Conservation (phyloP, 2,113 vertebrate species). For the Collichthys lucidus region DNA sequence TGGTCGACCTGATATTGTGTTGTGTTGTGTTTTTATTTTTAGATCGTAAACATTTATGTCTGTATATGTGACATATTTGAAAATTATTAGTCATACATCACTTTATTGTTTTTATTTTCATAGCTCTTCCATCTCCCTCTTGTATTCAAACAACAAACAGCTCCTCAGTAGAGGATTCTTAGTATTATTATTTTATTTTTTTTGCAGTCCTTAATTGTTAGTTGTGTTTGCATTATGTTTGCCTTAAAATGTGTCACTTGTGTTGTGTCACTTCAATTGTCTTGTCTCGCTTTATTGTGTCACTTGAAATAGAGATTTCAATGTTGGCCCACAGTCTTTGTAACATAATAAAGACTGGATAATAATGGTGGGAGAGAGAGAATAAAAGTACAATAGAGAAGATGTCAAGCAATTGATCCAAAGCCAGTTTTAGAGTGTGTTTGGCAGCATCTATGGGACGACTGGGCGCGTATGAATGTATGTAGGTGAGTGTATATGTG, state of each 20-base stretch:
- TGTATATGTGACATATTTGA: slow-evolving; percentile 15
- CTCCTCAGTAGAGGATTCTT: neutral
- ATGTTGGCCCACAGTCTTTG: neutral
- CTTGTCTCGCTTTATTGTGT: neutral
- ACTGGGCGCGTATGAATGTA: neutral
- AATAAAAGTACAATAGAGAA: neutral
- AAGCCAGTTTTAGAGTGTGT: slow-evolving; percentile 14
- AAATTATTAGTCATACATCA: neutral
- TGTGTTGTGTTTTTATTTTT: slow-evolving; percentile 4
- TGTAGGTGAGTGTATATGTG: slow-evolving; percentile 22
- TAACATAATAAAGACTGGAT: neutral
- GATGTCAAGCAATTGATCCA: slow-evolving; percentile 26
- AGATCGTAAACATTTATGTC: neutral
- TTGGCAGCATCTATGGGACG: neutral
- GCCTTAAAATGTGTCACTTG: neutral
- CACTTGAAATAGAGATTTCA: neutral
- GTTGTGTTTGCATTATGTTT: slow-evolving; percentile 18
- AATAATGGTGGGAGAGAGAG: neutral
- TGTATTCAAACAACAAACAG: neutral
- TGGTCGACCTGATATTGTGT: slow-evolving; percentile 1
- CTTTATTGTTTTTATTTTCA: neutral
- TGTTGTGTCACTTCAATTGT: neutral
- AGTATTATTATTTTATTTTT: neutral
- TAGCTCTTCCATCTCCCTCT: neutral
- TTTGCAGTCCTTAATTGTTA: neutral